Conservation (phyloP, 2,797 vertebrate genomes). For the Dromococcyx pavoninus region DNA sequence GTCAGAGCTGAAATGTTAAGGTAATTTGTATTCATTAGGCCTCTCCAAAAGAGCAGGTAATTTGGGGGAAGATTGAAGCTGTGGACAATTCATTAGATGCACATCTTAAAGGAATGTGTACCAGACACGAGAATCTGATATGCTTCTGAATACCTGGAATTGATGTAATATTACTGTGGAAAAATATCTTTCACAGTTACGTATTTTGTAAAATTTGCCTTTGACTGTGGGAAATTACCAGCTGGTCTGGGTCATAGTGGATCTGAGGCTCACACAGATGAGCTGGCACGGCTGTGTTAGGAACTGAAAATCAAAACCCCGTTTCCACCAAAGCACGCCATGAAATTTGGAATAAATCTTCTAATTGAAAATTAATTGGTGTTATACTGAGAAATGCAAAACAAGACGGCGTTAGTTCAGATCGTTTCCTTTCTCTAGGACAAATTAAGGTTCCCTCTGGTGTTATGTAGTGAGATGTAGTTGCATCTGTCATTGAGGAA, state of each 20-base stretch:
- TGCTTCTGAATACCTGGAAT: background rate
- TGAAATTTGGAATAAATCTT: slow-evolving; percentile 50
- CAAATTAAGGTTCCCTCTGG: background rate
- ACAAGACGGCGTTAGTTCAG: background rate
- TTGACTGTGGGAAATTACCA: slow-evolving; percentile 38
- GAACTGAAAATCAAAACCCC: slow-evolving; percentile 36
- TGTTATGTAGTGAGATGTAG: background rate
- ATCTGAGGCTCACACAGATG: slow-evolving; percentile 9
- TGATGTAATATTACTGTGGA: background rate
- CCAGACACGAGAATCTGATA: background rate
- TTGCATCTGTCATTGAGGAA: background rate
- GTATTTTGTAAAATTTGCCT: slow-evolving; percentile 32
- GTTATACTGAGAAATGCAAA: slow-evolving; percentile 35
- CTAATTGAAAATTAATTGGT: slow-evolving; percentile 53
- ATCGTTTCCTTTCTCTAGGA: background rate
- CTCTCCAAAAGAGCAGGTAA: background rate
- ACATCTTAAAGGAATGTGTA: background rate
- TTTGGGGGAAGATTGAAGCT: background rate
- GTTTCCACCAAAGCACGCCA: slow-evolving; percentile 40
- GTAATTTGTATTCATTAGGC: background rate
- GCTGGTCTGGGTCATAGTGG: slow-evolving; percentile 23
- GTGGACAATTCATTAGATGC: background rate
- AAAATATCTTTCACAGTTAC: background rate
- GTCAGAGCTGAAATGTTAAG: background rate
- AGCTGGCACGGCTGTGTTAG: background rate